Base-by-base conservation (phyloP, 2,888 invertebrate genomes). In the Megamerina dolium region DNA sequence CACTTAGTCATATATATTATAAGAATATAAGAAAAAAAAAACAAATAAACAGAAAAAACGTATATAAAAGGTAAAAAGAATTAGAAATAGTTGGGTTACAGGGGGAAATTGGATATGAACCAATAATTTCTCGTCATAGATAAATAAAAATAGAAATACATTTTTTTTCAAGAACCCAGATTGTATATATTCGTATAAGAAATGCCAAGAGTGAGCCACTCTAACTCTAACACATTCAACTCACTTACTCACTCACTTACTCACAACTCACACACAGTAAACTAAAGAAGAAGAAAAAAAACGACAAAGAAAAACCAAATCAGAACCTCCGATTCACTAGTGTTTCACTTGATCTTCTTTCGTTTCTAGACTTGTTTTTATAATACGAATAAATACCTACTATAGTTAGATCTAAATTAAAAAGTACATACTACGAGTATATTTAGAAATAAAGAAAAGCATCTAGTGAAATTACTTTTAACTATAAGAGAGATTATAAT, bases 251-350 rank as follows among this genome's bases (percentile, higher is more conserved):
- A 27, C n/a, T 10, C 21, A 36, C 16, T 27, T 10, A 31, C n/a
- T 19, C 30, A 29, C 17, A 17, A 16, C 5, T 31, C 9, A 23
- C 23, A 23, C 29, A 35, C 23, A 20, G 32, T 23, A 23, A n/a
- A 23, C 23, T 8, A 10, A 23, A 23, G 6, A 23, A 23, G 23
- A 23, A 23, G 10, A 23, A 23, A 23, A 23, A 8, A 8, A 8
- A 8, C 10, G 10, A 23, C 23, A 23, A 23, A 23, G 10, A 8
- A 6, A 8, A 10, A 23, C 10, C 6, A 23, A 23, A 23, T 6
- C 38, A 49, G 51, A 62, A 62, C 63, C 63, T 63, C 63, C 63
- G 63, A 64, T 51, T 55, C 57, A 61, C 58, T 60, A 58, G 63
- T 55, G 64, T 63, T 63, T 63, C 64, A 64, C 54, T 61, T 46